phyloP scores from a whole-genome alignment of 2,797 vertebrate species.

The Cyprinella venusta region DNA sequence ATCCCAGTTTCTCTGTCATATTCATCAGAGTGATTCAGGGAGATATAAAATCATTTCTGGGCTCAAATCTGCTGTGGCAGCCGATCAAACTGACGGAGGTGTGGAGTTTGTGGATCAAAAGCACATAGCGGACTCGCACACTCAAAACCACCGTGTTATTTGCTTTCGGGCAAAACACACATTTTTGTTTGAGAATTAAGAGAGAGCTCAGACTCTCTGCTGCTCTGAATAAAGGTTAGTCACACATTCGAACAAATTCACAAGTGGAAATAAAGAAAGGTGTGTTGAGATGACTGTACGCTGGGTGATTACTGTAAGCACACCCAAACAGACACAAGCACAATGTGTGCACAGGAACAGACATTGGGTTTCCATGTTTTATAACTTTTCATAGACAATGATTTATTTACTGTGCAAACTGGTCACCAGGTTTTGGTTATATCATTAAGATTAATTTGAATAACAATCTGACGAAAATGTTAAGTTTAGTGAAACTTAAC shows the following conservation, averaged over 20 bases:
- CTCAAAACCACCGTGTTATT: constrained; percentile 30
- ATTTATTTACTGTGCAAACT: neutral
- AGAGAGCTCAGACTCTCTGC: constrained; percentile 31
- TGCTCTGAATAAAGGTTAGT: constrained; percentile 44
- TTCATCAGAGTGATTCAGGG: constrained; percentile 29
- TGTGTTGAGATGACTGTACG: constrained; percentile 18
- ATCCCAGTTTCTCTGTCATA: constrained; percentile 26
- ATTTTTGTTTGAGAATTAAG: constrained; percentile 50
- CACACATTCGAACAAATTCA: constrained; percentile 31
- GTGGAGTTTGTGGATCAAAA: constrained; percentile 25
- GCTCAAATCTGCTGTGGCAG: constrained; percentile 2
- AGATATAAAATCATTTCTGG: constrained; percentile 12
- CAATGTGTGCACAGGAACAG: constrained; percentile 4
- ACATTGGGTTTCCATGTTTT: neutral
- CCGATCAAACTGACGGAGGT: neutral
- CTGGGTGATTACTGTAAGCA: constrained; percentile 12
- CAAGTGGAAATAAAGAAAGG: constrained; percentile 22
- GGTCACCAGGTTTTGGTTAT: too few relatives aligned
- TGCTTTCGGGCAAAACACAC: constrained; percentile 49
- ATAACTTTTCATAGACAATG: neutral
- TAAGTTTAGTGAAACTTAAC: neutral
- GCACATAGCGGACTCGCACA: constrained; percentile 9
- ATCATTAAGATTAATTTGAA: too few relatives aligned
- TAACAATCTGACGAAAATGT: neutral
- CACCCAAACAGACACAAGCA: constrained; percentile 5